Evolutionary conservation across 1,140 invertebrate genomes (phyloP), one percentile per base, ranked within the genome.

Genomic region (Camponotus pennsylvanicus): DNA sequence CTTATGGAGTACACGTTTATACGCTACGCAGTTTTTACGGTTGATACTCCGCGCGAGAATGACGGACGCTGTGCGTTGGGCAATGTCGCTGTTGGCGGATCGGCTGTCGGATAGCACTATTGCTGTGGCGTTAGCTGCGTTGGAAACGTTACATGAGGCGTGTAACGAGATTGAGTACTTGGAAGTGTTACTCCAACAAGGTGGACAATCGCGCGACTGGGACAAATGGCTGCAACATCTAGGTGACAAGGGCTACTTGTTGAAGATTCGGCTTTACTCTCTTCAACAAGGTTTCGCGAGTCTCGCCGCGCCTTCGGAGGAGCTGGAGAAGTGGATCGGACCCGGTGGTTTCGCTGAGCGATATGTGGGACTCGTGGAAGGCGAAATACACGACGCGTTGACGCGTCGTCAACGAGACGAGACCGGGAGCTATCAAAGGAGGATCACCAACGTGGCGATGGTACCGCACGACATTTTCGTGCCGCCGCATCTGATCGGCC

Each of bases 281-380:
- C 95, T 97, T 1, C 96, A 96, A 5, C 95, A 96, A 21, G 97
- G 97, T 1, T 98, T 98, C 76, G 96, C 91, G 0, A 93, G 64
- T 75, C 71, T 95, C 2, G 90, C 93, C 0, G 93, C 94, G 3
- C 92, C 94, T 0, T 42, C 91, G 0, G 95, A 95, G 42, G 94
- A 95, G 59, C 83, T 95, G 1, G 94, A 95, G 37, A 94, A 92
- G 34, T 95, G 95, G 95, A 94, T 95, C 1, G 92, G 92, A 45
- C 90, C 91, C 0, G 93, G 91, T 0, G 94, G 95, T 13, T 94
- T 92, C n/a, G 93, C 94, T 0, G 95, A 95, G 45, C 90, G 97
- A 86, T 99, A 99, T 95, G 98, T 99, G 0, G 96, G 97, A 7
- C 95, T 99, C 6, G 97, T 99, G 27, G 99, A 99, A 94, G 97